These are phyloP conservation scores for Centropus bengalensis DNA, from an alignment of 2,113 vertebrate species.

Conservation along the genomic window DNA sequence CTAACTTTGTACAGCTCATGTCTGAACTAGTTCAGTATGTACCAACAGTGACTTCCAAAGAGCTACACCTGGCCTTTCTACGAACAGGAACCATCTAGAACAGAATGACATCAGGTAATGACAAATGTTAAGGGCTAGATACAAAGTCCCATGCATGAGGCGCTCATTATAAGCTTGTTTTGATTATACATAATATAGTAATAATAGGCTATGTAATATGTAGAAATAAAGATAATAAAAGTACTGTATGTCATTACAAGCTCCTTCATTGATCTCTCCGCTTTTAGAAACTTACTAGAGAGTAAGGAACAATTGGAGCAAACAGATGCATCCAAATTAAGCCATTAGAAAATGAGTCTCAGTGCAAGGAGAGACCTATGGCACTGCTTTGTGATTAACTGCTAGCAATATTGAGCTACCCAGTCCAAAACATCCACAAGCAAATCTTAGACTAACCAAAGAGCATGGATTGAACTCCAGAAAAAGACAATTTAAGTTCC, in stretches of 20 bases:
- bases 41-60: background rate
- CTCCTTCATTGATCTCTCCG: background rate
- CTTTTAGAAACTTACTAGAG: background rate
- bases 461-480: background rate
- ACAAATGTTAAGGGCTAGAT: background rate
- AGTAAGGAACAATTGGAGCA: background rate
- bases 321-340: background rate
- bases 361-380: background rate
- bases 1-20: background rate
- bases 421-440: background rate
- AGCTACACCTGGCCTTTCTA: background rate
- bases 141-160: background rate
- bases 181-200: background rate
- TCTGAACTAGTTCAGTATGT: background rate
- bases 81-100: background rate
- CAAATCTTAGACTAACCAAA: background rate
- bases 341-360: background rate
- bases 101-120: background rate
- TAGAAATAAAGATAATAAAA: background rate
- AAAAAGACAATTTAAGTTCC: background rate
- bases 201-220: background rate
- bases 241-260: background rate
- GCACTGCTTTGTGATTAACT: background rate
- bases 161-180: background rate
- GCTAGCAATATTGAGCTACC: background rate